Conservation (phyloP, 1,140 invertebrate species). For the Mya arenaria region DNA sequence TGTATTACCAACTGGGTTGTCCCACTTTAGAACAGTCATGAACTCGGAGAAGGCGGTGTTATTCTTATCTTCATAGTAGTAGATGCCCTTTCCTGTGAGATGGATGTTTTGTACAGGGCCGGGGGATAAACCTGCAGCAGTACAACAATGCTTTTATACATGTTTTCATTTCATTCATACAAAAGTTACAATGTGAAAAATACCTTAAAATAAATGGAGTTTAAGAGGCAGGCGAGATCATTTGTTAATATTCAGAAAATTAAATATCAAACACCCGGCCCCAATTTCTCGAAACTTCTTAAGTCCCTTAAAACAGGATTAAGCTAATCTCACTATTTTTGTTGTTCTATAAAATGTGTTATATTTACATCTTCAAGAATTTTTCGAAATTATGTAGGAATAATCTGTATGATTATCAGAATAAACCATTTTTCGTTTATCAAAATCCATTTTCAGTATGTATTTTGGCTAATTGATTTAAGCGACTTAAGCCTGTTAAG, state of each 20-base stretch:
- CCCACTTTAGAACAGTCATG: slow-evolving; percentile 45
- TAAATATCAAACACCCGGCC: neutral
- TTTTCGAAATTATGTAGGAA: too few species aligned
- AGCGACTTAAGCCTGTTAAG: too few species aligned
- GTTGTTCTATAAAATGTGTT: too few species aligned
- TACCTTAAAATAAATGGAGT: neutral
- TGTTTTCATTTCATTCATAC: neutral
- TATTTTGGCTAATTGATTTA: too few species aligned
- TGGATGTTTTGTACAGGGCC: slow-evolving; percentile 25
- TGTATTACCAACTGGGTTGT: slow-evolving; percentile 27
- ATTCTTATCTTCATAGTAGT: slow-evolving; percentile 35
- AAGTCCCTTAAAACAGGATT: too few species aligned
- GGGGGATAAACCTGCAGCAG: slow-evolving; percentile 7
- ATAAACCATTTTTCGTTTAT: too few species aligned
- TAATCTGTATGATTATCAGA: too few species aligned
- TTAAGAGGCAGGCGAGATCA: neutral
- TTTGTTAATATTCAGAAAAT: neutral
- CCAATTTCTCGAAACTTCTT: too few species aligned
- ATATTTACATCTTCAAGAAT: too few species aligned
- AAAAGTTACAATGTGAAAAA: neutral
- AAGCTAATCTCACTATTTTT: too few species aligned
- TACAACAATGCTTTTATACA: neutral
- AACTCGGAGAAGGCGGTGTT: neutral
- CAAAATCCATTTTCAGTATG: too few species aligned
- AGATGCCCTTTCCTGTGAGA: slow-evolving; percentile 24